Evolutionary conservation across 2,113 vertebrate species (phyloP).

Genomic region (Cephalopholis sonnerati): DNA sequence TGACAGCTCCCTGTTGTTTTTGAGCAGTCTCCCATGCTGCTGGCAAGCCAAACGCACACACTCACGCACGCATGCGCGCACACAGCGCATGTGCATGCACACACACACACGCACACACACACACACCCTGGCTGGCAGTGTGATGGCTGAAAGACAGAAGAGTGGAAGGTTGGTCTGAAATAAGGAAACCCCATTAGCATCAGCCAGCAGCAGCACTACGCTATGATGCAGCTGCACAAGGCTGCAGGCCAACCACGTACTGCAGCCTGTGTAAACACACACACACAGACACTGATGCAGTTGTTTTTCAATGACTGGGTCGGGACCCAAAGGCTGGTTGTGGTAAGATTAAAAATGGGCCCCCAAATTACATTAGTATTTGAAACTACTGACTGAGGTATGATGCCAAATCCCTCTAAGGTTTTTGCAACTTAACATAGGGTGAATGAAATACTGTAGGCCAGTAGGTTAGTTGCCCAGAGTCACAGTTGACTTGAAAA

Average conservation of each 20-base stretch:
- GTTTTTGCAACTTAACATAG: slow-evolving; percentile 25
- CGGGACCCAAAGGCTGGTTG: slow-evolving; percentile 45
- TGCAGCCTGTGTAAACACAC: slow-evolving; percentile 49
- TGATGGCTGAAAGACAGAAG: slow-evolving; percentile 57
- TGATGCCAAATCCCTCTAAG: slow-evolving; percentile 21
- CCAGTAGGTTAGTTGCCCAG: slow-evolving; percentile 4
- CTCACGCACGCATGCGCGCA: background rate
- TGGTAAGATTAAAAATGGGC: slow-evolving; percentile 58
- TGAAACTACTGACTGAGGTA: slow-evolving; percentile 56
- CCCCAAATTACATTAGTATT: slow-evolving; percentile 58
- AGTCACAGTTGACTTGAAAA: slow-evolving; percentile 3
- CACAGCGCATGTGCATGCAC: background rate
- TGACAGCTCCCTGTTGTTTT: slow-evolving; percentile 75
- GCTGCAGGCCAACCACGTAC: slow-evolving; percentile 57
- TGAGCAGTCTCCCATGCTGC: slow-evolving; percentile 69
- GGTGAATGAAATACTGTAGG: slow-evolving; percentile 32
- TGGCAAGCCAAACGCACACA: slow-evolving; percentile 47
- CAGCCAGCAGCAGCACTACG: slow-evolving; percentile 56
- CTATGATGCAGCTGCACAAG: slow-evolving; percentile 69
- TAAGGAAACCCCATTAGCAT: slow-evolving; percentile 71
- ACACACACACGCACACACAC: slow-evolving; percentile 29
- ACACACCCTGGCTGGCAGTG: slow-evolving; percentile 27
- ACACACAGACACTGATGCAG: slow-evolving; percentile 13
- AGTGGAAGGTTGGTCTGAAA: slow-evolving; percentile 66
- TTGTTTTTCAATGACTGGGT: slow-evolving; percentile 53